Evolutionary conservation across 2,797 vertebrate genomes (phyloP).

Genomic region (Brotogeris chrysoptera): DNA sequence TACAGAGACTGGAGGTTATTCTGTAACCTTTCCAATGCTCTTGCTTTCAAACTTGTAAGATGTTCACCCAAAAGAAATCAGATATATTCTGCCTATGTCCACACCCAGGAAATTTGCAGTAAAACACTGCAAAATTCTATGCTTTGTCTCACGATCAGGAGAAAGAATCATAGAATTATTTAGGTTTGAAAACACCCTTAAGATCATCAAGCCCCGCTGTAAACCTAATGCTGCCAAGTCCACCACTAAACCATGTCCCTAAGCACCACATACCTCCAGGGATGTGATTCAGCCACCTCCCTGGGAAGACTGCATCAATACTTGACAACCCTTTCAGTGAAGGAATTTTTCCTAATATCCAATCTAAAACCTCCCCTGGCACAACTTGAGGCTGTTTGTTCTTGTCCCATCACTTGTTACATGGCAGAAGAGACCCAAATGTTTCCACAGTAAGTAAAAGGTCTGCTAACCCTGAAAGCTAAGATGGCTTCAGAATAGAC

Average conservation of each 20-base stretch:
- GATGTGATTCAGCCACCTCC: neutral
- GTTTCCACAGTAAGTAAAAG: neutral
- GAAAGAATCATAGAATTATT: neutral
- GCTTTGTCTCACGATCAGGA: neutral
- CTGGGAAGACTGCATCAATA: neutral
- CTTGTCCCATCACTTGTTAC: neutral
- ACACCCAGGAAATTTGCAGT: neutral
- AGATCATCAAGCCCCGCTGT: neutral
- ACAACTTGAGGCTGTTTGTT: neutral
- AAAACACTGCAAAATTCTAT: neutral
- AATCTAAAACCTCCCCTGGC: neutral
- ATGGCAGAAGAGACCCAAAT: neutral
- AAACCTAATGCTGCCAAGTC: neutral
- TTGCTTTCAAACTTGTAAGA: neutral
- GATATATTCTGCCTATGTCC: neutral
- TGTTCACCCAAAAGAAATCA: neutral
- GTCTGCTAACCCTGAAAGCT: neutral
- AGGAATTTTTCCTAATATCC: neutral
- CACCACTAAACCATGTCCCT: neutral
- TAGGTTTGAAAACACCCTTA: neutral
- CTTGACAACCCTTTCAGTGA: neutral
- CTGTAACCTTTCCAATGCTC: neutral
- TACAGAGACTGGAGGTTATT: neutral
- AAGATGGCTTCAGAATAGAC: neutral
- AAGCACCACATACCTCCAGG: neutral